Evolutionary conservation across 2,797 vertebrate genomes (phyloP).

Genomic region (Anabacerthia variegaticeps): DNA sequence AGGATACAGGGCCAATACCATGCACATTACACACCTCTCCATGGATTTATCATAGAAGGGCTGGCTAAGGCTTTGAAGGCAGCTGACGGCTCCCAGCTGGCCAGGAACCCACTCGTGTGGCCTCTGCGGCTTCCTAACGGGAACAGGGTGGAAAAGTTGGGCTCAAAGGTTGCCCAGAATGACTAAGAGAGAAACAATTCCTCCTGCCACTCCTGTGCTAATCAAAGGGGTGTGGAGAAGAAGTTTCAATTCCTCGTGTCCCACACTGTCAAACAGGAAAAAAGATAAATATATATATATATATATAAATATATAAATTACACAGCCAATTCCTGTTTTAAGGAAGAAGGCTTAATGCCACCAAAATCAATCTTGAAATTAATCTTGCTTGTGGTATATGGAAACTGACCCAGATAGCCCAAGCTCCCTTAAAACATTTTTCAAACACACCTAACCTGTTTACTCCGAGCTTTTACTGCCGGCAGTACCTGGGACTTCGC

Average conservation of each 20-base stretch:
- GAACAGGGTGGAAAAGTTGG: constrained; percentile 14
- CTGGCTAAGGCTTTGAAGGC: neutral
- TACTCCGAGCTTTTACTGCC: neutral
- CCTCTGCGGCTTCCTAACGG: neutral
- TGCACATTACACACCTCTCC: neutral
- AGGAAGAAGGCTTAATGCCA: neutral
- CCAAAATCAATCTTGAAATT: neutral
- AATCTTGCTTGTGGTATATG: neutral
- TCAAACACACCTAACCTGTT: constrained; percentile 16
- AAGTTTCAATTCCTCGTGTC: neutral
- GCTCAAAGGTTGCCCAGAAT: constrained; percentile 52
- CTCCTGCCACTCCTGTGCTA: constrained; percentile 58
- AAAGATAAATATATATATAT: neutral
- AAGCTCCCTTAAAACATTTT: neutral
- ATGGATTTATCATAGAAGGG: neutral
- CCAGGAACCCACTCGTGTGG: neutral
- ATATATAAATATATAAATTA: neutral
- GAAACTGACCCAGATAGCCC: neutral
- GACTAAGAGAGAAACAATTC: constrained; percentile 49
- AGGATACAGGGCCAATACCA: neutral
- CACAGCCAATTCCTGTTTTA: neutral
- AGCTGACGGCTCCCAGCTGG: constrained; percentile 17
- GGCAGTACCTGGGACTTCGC: neutral
- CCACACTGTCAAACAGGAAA: neutral
- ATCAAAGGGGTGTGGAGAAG: constrained; percentile 55